phyloP scores from a whole-genome alignment of 1,140 invertebrate species.

The Lucilia cuprina region DNA sequence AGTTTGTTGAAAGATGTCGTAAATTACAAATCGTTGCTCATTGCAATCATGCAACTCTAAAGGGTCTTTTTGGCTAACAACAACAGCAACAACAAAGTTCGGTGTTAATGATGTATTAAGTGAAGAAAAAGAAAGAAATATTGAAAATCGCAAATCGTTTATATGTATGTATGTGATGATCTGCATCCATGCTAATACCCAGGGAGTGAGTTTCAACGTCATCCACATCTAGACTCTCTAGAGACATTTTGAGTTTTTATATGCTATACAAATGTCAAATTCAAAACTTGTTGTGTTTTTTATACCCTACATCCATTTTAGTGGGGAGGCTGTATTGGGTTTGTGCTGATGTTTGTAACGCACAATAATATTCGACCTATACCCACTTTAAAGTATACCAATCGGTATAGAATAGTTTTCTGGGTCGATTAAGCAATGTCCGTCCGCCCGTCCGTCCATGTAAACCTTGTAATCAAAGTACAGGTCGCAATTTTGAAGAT shows the following conservation, averaged over 20 bases:
- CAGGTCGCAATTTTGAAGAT: too few species aligned
- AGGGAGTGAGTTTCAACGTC: not conserved
- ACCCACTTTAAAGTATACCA: too few species aligned
- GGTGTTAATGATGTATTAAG: not conserved
- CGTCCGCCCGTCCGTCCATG: too few species aligned
- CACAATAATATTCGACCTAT: too few species aligned
- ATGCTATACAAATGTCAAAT: not conserved
- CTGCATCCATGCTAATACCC: not conserved
- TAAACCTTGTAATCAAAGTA: too few species aligned
- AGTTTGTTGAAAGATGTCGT: constrained; percentile 24
- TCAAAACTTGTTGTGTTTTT: not conserved
- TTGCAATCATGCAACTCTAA: not conserved
- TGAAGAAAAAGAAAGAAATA: not conserved
- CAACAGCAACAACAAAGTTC: not conserved
- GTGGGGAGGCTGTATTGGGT: too few species aligned
- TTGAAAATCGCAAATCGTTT: too few species aligned
- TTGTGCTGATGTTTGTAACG: too few species aligned
- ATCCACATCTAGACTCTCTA: not conserved
- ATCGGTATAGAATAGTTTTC: too few species aligned
- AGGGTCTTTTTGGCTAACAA: not conserved
- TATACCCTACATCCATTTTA: too few species aligned
- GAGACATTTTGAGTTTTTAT: not conserved
- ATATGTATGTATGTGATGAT: not conserved
- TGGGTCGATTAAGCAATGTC: too few species aligned
- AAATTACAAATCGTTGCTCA: constrained; percentile 27